A percentile compares a stretch with the other conserved stretches of the same genome.
These are phyloP conservation scores for Arctocebus calabarensis DNA, from an alignment of 2,797 vertebrate genomes.

Conservation along the genomic window DNA sequence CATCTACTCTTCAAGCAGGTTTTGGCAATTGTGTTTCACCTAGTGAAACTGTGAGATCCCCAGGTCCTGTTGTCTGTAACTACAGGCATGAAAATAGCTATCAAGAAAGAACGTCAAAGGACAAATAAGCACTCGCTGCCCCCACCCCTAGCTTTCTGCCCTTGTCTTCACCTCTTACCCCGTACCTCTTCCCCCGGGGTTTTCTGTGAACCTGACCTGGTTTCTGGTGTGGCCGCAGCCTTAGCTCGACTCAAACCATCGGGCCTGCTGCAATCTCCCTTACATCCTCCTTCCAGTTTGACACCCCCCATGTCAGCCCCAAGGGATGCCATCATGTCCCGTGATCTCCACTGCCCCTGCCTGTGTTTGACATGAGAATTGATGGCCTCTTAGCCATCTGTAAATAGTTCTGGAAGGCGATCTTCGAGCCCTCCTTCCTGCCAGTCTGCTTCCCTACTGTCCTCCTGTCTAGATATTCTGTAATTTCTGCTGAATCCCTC, in stretches of 20 bases:
- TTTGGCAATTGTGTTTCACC: slow-evolving; percentile 7
- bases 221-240: background rate
- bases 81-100: background rate
- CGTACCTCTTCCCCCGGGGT: fast-evolving
- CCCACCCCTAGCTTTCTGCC: background rate
- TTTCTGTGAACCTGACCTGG: background rate
- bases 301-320: too few species aligned
- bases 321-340: background rate
- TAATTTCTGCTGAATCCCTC: background rate
- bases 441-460: background rate
- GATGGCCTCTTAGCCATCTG: background rate
- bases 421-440: background rate
- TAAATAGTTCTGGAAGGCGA: background rate
- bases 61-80: background rate
- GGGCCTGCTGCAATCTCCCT: background rate
- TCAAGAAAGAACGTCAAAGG: background rate
- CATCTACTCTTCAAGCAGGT: background rate
- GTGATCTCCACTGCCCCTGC: too few species aligned
- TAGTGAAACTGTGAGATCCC: background rate
- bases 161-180: too few species aligned
- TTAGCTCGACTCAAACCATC: background rate
- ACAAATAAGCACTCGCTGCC: background rate
- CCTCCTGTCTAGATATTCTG: background rate
- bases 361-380: background rate
- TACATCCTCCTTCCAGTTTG: background rate